Conservation (phyloP, 2,888 invertebrate species). For the Cosmia trapezina region DNA sequence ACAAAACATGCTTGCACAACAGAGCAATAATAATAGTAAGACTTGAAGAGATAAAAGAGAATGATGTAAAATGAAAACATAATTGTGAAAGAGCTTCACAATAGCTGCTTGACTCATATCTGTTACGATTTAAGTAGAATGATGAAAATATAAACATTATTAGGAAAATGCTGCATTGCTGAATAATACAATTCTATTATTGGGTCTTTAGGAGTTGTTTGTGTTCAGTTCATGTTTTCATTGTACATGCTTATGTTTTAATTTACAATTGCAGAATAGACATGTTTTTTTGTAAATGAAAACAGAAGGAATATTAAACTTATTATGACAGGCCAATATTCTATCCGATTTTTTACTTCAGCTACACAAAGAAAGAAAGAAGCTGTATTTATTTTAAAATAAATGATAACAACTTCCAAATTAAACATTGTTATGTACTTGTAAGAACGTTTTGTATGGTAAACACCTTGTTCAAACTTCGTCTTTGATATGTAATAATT, state of each 20-base stretch:
- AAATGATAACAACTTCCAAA: not conserved
- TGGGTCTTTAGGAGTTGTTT: not conserved
- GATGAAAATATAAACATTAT: conserved; percentile 12
- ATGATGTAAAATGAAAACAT: not conserved
- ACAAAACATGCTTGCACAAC: not conserved
- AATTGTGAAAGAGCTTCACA: not conserved
- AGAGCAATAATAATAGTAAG: not conserved
- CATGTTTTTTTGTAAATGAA: not conserved
- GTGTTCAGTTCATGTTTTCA: not conserved
- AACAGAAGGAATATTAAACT: not conserved
- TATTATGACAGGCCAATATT: not conserved
- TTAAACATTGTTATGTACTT: not conserved
- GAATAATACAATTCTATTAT: not conserved
- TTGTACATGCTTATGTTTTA: not conserved
- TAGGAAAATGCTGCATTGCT: not conserved
- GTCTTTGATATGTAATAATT: not conserved
- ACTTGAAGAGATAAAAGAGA: not conserved
- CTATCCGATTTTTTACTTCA: not conserved
- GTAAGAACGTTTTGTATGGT: not conserved
- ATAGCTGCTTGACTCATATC: conserved; percentile 2
- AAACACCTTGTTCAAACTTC: not conserved
- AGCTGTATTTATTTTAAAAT: not conserved
- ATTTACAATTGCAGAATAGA: not conserved
- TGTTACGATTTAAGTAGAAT: not conserved
- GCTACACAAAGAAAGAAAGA: not conserved